Percentiles rank a stretch among this genome's conserved stretches.
Evolutionary conservation across 1,140 invertebrate species (phyloP).

Genomic region (Diabrotica virgifera): DNA sequence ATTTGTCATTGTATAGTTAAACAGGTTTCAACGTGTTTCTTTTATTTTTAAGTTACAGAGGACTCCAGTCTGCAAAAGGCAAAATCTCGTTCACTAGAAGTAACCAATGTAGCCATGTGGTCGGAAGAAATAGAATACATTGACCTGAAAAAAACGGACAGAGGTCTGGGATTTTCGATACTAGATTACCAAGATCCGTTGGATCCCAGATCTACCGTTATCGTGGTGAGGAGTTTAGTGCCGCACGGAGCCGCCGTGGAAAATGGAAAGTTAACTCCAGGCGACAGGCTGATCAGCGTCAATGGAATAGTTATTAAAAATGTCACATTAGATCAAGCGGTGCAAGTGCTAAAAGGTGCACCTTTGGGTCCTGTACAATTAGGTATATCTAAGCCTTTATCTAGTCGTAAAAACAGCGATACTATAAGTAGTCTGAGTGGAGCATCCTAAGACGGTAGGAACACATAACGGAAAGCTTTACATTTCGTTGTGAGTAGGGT

Average conservation of each 20-base stretch:
- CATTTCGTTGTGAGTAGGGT: not conserved
- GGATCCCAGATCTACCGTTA: slow-evolving; percentile 85
- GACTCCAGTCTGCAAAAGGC: slow-evolving; percentile 62
- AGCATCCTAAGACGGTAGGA: not conserved
- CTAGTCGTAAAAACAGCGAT: slow-evolving; percentile 40
- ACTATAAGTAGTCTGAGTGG: slow-evolving; percentile 28
- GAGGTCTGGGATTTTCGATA: slow-evolving; percentile 92
- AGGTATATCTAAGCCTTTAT: slow-evolving; percentile 82
- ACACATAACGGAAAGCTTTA: too few species aligned
- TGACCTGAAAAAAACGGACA: slow-evolving; percentile 82
- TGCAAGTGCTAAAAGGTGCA: slow-evolving; percentile 83
- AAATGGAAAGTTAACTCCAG: slow-evolving; percentile 85
- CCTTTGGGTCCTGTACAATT: slow-evolving; percentile 78
- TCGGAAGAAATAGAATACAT: slow-evolving; percentile 83
- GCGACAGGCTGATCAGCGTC: slow-evolving; percentile 60
- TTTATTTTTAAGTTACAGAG: slow-evolving; percentile 45
- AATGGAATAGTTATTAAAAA: slow-evolving; percentile 71
- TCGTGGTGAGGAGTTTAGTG: slow-evolving; percentile 90
- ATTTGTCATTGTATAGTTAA: too few species aligned
- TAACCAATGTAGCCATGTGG: slow-evolving; percentile 89
- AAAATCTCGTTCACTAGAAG: slow-evolving; percentile 89
- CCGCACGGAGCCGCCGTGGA: slow-evolving; percentile 87
- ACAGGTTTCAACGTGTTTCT: not conserved
- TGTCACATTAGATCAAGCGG: slow-evolving; percentile 85
- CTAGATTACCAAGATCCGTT: slow-evolving; percentile 91